Conservation (phyloP, 2,113 vertebrate species). For the Isichthys henryi region DNA sequence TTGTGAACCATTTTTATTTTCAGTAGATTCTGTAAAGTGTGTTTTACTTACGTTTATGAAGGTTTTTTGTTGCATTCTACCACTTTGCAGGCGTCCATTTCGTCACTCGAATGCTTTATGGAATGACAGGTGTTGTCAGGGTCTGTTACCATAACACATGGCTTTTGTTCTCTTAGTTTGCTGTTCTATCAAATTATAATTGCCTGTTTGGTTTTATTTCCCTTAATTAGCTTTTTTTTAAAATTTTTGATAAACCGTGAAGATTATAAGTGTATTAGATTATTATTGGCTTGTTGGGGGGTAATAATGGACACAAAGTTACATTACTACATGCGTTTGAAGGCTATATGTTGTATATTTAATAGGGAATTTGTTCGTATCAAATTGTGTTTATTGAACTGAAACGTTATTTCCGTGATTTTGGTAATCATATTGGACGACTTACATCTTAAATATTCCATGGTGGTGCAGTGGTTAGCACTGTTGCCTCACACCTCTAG, state of each 20-base stretch:
- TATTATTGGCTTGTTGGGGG: background rate
- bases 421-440: background rate
- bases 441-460: background rate
- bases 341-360: background rate
- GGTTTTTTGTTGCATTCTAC: background rate
- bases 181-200: background rate
- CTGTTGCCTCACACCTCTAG: no score
- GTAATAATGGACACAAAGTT: background rate
- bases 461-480: no score
- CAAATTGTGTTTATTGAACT: background rate
- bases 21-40: background rate
- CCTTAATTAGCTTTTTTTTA: background rate
- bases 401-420: background rate
- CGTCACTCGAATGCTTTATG: background rate
- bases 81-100: background rate
- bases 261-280: background rate
- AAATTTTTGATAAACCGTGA: background rate
- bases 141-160: background rate
- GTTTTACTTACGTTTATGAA: background rate
- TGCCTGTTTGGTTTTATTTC: background rate
- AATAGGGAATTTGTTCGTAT: background rate
- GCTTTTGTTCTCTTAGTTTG: background rate
- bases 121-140: background rate
- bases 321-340: background rate
- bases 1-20: background rate